Percentiles rank a stretch among this genome's conserved stretches.
Conservation (phyloP, 2,113 vertebrate species). For the Ammodytes dubius region DNA sequence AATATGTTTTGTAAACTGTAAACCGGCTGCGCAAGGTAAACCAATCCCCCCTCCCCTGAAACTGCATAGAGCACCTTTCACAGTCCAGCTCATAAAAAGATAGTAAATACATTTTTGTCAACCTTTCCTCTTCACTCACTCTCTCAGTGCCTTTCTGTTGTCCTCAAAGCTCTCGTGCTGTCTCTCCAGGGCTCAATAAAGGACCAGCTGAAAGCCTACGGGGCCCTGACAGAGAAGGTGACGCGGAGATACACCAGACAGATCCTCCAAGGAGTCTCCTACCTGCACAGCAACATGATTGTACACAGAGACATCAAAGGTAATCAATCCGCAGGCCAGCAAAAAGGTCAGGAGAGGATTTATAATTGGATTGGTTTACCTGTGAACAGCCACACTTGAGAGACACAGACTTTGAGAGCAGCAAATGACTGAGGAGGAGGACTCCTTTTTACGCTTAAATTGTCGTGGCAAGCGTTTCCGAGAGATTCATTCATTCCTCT, state of each 20-base stretch:
- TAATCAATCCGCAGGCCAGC: conserved; percentile 52
- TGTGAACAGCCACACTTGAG: neutral
- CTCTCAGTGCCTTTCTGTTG: neutral
- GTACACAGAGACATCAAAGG: conserved; percentile 96
- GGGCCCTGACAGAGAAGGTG: conserved; percentile 92
- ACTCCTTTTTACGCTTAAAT: neutral
- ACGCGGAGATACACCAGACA: conserved; percentile 91
- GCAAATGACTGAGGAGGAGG: no score
- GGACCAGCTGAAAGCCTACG: conserved; percentile 93
- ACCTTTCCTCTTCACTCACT: neutral
- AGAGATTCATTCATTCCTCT: conserved; percentile 38
- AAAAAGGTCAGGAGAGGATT: conserved; percentile 49
- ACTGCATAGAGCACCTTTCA: no score
- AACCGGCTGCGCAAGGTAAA: no score
- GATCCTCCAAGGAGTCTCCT: conserved; percentile 93
- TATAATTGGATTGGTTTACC: conserved; percentile 50
- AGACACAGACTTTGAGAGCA: neutral
- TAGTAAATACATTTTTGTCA: neutral
- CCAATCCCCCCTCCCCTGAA: no score
- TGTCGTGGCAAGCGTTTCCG: conserved; percentile 10
- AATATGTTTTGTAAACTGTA: no score
- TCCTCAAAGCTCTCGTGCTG: neutral
- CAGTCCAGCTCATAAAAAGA: neutral
- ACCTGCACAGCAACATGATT: conserved; percentile 96
- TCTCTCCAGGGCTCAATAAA: conserved; percentile 90